Evolutionary conservation across 2,888 invertebrate species (phyloP), one percentile per base, ranked within the genome.

Genomic region (Dynastes maya): DNA sequence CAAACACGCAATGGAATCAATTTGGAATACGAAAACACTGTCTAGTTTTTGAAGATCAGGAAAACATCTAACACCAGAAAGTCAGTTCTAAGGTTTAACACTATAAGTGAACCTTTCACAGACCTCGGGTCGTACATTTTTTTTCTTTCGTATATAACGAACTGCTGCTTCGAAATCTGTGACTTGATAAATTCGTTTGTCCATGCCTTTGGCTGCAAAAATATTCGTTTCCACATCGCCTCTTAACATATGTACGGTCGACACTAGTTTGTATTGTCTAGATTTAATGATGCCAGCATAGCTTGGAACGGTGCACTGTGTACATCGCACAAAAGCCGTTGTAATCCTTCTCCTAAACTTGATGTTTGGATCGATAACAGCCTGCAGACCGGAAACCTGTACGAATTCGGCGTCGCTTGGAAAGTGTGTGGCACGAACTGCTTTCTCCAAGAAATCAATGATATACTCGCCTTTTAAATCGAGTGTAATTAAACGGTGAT

Each of bases 181-280:
- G 11, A 63, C 29, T 29, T 6, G 13, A 13, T 32, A 29, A 13
- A 8, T 27, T 13, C 11, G 29, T 29, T 63, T 11, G 4, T 29
- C 63, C 29, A 2, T 29, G 27, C 45, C 45, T 8, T 45, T 45
- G 2, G 45, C 45, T 11, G 32, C 63, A 1, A 32, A 27, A n/a
- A 63, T 29, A n/a, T 13, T 11, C 5, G 29, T 13, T 3, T 37
- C 53, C 6, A 9, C 53, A 29, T 55, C 55, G n/a, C 53, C 53
- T 55, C 29, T 29, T 22, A 71, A 55, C 32, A 71, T 32, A 29
- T 45, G 49, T 45, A 74, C 40, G 58, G 55, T 74, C 11, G 45
- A 2, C 9, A 74, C 58, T 13, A 74, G 27, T 61, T 32, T 74
- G 40, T 74, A 74, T 8, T 27, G n/a, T 13, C 58, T 74, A 6